Percentiles rank a stretch among this genome's conserved stretches.
Conservation (phyloP, 2,888 invertebrate species). For the Drosophila planitibia region DNA sequence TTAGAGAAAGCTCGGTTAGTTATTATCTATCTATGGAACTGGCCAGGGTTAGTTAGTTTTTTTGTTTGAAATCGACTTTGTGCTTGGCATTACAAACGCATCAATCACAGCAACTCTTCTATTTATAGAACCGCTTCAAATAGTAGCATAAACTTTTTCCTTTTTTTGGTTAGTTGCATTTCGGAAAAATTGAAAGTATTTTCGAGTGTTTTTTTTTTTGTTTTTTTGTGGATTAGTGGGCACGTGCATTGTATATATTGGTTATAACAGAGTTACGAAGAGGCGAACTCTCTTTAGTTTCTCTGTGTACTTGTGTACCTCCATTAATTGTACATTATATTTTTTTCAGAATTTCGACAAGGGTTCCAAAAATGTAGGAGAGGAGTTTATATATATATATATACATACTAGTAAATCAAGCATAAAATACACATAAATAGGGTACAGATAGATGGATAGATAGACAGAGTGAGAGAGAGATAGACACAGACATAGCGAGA, state of each 20-base stretch:
- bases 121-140: slow-evolving; percentile 24
- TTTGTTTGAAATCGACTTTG: slow-evolving; percentile 1
- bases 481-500: slow-evolving; percentile 13
- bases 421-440: slow-evolving; percentile 57
- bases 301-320: slow-evolving; percentile 62
- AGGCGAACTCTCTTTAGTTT: slow-evolving; percentile 21
- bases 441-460: slow-evolving; percentile 13
- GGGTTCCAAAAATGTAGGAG: slow-evolving; percentile 36
- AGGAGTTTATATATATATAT: slow-evolving; percentile 27
- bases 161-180: slow-evolving; percentile 49
- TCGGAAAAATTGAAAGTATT: slow-evolving; percentile 54
- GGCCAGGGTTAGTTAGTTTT: slow-evolving; percentile 49
- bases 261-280: slow-evolving; percentile 42
- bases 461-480: slow-evolving; percentile 15
- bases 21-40: slow-evolving; percentile 62
- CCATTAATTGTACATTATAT: slow-evolving; percentile 42
- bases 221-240: slow-evolving; percentile 55
- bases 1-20: slow-evolving; percentile 73
- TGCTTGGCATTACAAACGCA: slow-evolving; percentile 69
- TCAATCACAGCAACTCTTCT: slow-evolving; percentile 60
- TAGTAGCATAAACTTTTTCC: slow-evolving; percentile 11
- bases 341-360: slow-evolving; percentile 58
- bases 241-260: slow-evolving; percentile 63
- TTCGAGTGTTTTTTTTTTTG: slow-evolving; percentile 12
- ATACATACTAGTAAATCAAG: slow-evolving; percentile 59